Percentiles rank a stretch among this genome's conserved stretches.
Conservation (phyloP, 2,888 invertebrate genomes). For the Dilophus febrilis region DNA sequence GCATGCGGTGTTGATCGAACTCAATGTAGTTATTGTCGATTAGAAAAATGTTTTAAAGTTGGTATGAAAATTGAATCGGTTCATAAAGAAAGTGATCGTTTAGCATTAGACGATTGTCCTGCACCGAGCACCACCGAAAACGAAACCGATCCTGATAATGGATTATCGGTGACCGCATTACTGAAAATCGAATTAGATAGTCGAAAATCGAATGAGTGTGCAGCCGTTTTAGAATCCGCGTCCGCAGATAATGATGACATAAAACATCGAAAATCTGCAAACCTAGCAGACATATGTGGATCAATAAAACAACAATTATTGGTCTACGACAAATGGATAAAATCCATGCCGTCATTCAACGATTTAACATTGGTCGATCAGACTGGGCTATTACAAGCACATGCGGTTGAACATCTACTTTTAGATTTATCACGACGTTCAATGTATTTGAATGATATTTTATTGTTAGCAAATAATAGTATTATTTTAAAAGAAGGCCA, state of each 20-base stretch:
- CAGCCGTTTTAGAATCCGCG: conserved; percentile 35
- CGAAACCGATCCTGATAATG: conserved; percentile 64
- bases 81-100: conserved; percentile 95
- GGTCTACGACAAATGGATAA: conserved; percentile 96
- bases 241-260: conserved; percentile 48
- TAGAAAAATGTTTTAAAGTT: conserved; percentile 91
- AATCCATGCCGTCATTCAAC: conserved; percentile 92
- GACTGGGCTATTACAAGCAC: conserved; percentile 84
- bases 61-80: conserved; percentile 99
- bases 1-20: conserved; percentile 90
- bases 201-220: conserved; percentile 61
- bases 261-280: conserved; percentile 73
- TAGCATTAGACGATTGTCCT: conserved; percentile 84
- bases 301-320: conserved; percentile 95
- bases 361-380: conserved; percentile 92
- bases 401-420: conserved; percentile 91
- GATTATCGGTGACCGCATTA: conserved; percentile 72
- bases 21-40: conserved; percentile 89
- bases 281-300: conserved; percentile 91
- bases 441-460: conserved; percentile 75
- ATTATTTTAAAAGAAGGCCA: conserved; percentile 83
- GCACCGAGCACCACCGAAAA: conserved; percentile 90
- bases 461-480: conserved; percentile 90
- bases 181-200: conserved; percentile 86
- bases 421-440: conserved; percentile 88